A percentile compares a stretch with the other conserved stretches of the same genome.
Evolutionary conservation across 2,888 invertebrate genomes (phyloP).

Genomic region (Drosophila anomelani): DNA sequence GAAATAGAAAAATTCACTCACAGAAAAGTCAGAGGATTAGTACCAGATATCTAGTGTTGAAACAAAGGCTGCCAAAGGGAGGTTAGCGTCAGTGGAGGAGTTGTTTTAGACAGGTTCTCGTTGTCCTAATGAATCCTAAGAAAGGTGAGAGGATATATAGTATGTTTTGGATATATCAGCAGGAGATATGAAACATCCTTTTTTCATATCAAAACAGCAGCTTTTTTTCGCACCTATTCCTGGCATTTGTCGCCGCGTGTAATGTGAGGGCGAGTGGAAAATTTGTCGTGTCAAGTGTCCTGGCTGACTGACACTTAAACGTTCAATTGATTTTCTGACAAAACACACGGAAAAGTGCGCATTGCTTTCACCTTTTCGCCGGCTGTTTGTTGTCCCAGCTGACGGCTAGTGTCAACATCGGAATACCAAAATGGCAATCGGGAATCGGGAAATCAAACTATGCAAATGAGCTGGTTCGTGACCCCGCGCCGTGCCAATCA

Average conservation of each 20-base stretch:
- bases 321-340: slow-evolving; percentile 70
- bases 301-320: slow-evolving; percentile 48
- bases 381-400: slow-evolving; percentile 42
- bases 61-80: no score
- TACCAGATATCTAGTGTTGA: neutral
- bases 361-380: slow-evolving; percentile 40
- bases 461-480: slow-evolving; percentile 38
- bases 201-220: no score
- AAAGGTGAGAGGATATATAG: no score
- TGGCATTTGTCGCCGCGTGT: slow-evolving; percentile 7
- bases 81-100: no score
- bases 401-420: slow-evolving; percentile 42
- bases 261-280: slow-evolving; percentile 24
- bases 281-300: slow-evolving; percentile 38
- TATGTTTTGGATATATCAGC: no score
- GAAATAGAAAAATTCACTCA: slow-evolving; percentile 29
- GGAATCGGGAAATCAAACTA: slow-evolving; percentile 47
- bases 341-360: slow-evolving; percentile 36
- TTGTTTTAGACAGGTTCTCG: no score
- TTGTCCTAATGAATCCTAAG: no score
- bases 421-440: slow-evolving; percentile 25
- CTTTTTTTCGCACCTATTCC: neutral
- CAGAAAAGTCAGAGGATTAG: slow-evolving; percentile 10
- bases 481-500: slow-evolving; percentile 4
- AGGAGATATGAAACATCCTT: neutral